Percentiles rank a stretch among this genome's conserved stretches.
Conservation (phyloP, 2,797 vertebrate species). For the Poecilia gillii region DNA sequence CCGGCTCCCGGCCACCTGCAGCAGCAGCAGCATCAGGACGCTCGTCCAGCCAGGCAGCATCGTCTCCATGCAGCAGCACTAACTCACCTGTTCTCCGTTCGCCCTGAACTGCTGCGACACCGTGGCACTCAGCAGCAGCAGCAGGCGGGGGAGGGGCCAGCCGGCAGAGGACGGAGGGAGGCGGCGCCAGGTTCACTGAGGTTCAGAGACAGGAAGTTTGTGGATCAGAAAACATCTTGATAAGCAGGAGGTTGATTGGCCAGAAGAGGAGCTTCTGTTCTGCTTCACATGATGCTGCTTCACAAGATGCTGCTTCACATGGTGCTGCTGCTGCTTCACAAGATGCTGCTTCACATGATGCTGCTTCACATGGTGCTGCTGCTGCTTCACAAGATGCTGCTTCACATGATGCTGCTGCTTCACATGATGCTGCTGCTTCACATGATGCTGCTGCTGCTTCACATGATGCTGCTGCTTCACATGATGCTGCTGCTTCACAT, state of each 20-base stretch:
- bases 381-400: no score
- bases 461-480: no score
- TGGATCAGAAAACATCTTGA: constrained; percentile 40
- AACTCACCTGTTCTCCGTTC: constrained; percentile 10
- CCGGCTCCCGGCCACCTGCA: constrained; percentile 20
- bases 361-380: no score
- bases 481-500: no score
- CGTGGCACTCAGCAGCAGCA: not conserved
- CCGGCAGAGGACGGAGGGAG: constrained; percentile 22
- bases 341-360: no score
- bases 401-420: no score
- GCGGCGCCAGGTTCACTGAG: constrained; percentile 9
- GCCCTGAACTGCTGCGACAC: not conserved
- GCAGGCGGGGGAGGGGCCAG: constrained; percentile 33
- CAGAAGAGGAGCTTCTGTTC: not conserved
- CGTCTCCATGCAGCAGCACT: constrained; percentile 13
- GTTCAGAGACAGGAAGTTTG: constrained; percentile 50
- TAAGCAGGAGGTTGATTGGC: constrained; percentile 4
- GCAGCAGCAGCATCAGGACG: constrained; percentile 23
- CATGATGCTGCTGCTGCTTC: no score
- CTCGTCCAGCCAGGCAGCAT: constrained; percentile 51
- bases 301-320: not conserved
- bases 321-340: no score
- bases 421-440: no score
- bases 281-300: not conserved